A percentile compares a stretch with the other conserved stretches of the same genome.
phyloP scores from a whole-genome alignment of 2,888 invertebrate genomes.

The Suillia variegata region DNA sequence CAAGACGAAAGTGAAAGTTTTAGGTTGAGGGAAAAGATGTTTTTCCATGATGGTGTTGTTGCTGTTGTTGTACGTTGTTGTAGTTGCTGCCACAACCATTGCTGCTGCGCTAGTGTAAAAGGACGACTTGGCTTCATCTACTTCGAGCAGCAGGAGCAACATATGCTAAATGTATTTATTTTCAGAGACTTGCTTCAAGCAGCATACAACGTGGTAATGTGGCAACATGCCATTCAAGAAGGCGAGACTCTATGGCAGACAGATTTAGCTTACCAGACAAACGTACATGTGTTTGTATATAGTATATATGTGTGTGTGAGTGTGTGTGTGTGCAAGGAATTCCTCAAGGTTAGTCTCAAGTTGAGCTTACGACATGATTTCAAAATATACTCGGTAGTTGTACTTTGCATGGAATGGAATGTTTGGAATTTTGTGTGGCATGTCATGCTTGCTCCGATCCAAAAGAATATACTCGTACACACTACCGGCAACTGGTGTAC shows the following conservation, averaged over 20 bases:
- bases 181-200: no score
- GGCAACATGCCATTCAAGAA: no score
- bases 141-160: no score
- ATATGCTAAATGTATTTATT: no score
- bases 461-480: background rate
- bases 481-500: no score
- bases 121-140: no score
- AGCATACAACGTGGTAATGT: conserved; percentile 1
- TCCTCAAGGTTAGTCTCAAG: conserved; percentile 54
- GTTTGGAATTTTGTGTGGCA: no score
- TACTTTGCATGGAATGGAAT: conserved; percentile 33
- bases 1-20: conserved; percentile 32
- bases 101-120: background rate
- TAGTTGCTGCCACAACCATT: background rate
- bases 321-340: conserved; percentile 38
- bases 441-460: no score
- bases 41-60: background rate
- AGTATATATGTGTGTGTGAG: conserved; percentile 14
- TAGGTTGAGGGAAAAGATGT: background rate
- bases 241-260: background rate
- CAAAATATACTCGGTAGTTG: conserved; percentile 35
- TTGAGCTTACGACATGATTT: conserved; percentile 42
- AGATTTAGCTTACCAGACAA: background rate
- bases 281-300: background rate
- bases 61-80: background rate